These are phyloP conservation scores for Gila orcuttii DNA, from an alignment of 2,113 vertebrate genomes.

Conservation along the genomic window DNA sequence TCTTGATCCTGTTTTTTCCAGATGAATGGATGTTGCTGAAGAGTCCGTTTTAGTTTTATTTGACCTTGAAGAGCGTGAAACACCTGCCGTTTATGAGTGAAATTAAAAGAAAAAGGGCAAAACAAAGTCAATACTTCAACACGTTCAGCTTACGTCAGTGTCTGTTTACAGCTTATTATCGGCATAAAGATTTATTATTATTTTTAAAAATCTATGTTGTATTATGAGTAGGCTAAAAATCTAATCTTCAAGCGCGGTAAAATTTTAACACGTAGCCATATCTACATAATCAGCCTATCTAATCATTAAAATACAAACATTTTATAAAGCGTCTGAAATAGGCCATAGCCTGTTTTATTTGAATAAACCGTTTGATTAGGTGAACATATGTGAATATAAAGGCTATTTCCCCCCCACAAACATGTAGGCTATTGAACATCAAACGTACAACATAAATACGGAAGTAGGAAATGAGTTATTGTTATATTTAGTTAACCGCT, in stretches of 20 bases:
- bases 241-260: neutral
- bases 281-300: too few species aligned
- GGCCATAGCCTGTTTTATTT: neutral
- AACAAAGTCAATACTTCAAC: neutral
- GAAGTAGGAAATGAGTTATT: neutral
- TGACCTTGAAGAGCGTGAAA: conserved; percentile 9
- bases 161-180: neutral
- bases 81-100: conserved; percentile 4
- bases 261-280: neutral
- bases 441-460: neutral
- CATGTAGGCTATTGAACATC: neutral
- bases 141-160: neutral
- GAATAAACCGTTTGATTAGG: neutral
- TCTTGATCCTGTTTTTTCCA: neutral
- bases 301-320: neutral
- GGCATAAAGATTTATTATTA: too few species aligned
- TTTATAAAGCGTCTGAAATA: too few species aligned
- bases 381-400: neutral
- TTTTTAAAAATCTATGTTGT: too few species aligned
- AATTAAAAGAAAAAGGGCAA: neutral
- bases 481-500: conserved; percentile 10
- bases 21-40: conserved; percentile 2
- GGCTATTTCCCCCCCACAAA: neutral
- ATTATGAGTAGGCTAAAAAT: neutral
- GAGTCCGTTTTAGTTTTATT: conserved; percentile 29